Evolutionary conservation across 2,797 vertebrate genomes (phyloP).

Genomic region (Clarias laeviceps): DNA sequence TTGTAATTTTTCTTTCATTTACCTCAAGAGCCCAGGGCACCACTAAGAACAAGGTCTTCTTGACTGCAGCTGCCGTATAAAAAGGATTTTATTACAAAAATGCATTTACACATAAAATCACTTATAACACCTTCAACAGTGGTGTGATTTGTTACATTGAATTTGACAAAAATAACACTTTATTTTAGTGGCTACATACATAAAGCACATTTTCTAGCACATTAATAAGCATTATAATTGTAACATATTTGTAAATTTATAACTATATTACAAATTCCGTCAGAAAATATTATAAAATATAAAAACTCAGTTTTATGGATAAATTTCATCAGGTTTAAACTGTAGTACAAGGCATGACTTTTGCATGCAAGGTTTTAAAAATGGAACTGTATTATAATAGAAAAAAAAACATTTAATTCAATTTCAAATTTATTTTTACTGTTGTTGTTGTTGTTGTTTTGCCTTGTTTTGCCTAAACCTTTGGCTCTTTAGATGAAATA

Average conservation of each 20-base stretch:
- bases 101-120: constrained; percentile 5
- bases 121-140: not conserved
- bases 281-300: too few relatives aligned
- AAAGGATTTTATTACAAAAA: not conserved
- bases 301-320: not conserved
- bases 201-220: not conserved
- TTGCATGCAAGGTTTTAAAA: not conserved
- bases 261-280: too few relatives aligned
- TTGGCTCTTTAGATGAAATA: too few relatives aligned
- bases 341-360: not conserved
- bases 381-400: not conserved
- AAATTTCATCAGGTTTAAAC: not conserved
- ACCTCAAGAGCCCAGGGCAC: constrained; percentile 1
- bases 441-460: too few relatives aligned
- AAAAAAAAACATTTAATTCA: not conserved
- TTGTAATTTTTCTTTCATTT: constrained; percentile 15
- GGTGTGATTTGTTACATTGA: not conserved
- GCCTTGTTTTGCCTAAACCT: too few relatives aligned
- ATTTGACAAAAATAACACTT: not conserved
- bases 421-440: not conserved
- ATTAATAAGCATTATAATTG: not conserved
- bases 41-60: not conserved
- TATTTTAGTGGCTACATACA: not conserved
- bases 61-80: not conserved
- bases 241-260: too few relatives aligned